Base-by-base conservation (phyloP, 1,140 invertebrate genomes). In the Drosophila burlai region DNA sequence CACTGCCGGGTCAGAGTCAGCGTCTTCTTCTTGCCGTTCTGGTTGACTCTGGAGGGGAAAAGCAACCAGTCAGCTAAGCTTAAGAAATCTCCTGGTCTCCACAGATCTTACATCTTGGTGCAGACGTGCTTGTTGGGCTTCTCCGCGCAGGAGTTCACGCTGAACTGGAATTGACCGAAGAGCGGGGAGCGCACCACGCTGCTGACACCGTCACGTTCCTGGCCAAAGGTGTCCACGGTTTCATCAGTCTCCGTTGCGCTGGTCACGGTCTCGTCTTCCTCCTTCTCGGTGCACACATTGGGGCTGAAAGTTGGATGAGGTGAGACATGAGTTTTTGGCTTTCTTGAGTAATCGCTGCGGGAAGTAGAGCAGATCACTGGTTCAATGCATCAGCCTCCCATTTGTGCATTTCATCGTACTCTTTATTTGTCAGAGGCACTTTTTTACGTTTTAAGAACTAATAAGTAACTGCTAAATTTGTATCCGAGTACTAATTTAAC, bases 1-100 rank as follows among this genome's bases (percentile, higher is more conserved):
- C 95, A 95, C 81, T 95, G 94, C 60, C 95, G 94, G 49, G 93
- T 94, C 59, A 95, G 89, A 15, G 93, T 93, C 67, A 94, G 83
- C 21, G 94, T 95, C 87, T 95, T 95, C 74, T 94, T 93, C 26
- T 94, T 93, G 50, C 94, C 94, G 80, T 94, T 94, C 75, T 94
- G 93, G 69, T 94, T 94, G 29, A 94, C 92, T 76, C 95, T 95
- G 49, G 0, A 24, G 36, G 60, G 29, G 21, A 55, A 36, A 58
- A 64, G 54, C 62, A 45, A 45, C 50, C 9, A 43, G 7, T n/a
- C 2, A 36, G n/a, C 4, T 47, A 15, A 18, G 9, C 6, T 76
- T 68, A 11, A 4, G 11, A 34, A 68, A 61, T 40, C 13, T 24
- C 6, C 15, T 2, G 7, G 15, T 59, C 3, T 36, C 13, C 3